phyloP scores from a whole-genome alignment of 2,113 vertebrate species.

The western clawed frog (Xenopus tropicalis) region UCB_Xtro_10.0 CM004444.2:65008501-65009000 shows the following conservation, averaged over 20 bases:
- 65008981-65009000: constrained; percentile 94
- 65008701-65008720: constrained; percentile 85
- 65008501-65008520: constrained; percentile 97
- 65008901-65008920: constrained; percentile 85
- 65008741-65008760: constrained; percentile 98
- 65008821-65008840: constrained; percentile 86
- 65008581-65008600: constrained; percentile 60
- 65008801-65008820: constrained; percentile 75
- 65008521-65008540: constrained; percentile 73
- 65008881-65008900: constrained; percentile 79
- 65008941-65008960: constrained; percentile 98
- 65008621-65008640: constrained; percentile 82
- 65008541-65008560: constrained; percentile 72
- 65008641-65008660: constrained; percentile 65
- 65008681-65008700: constrained; percentile 80
- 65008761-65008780: constrained; percentile 93
- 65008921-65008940: constrained; percentile 96
- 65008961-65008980: constrained; percentile 96
- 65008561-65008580: constrained; percentile 80
- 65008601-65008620: constrained; percentile 70
- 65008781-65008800: constrained; percentile 79
- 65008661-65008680: constrained; percentile 70
- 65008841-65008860: constrained; percentile 87
- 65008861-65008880: constrained; percentile 89
- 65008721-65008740: constrained; percentile 81